Percentiles rank a stretch among this genome's conserved stretches.
phyloP scores from a whole-genome alignment of 2,113 vertebrate genomes.

The Melierax canorus region DNA sequence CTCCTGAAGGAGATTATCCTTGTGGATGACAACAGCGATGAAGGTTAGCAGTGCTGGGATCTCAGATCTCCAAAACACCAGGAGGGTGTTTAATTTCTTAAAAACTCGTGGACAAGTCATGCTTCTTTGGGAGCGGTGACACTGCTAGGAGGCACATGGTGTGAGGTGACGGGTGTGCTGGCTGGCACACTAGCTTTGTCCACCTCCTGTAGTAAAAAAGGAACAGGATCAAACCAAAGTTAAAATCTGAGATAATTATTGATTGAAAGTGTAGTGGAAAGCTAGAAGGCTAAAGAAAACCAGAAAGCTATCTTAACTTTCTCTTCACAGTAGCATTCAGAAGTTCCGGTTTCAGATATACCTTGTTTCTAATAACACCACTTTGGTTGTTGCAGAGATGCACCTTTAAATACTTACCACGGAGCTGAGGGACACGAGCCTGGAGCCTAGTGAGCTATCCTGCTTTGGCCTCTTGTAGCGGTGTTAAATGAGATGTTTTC shows the following conservation, averaged over 20 bases:
- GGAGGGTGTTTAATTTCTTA: not conserved
- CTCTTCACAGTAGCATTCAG: not conserved
- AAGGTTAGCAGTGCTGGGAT: slow-evolving; percentile 71
- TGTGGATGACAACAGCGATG: slow-evolving; percentile 96
- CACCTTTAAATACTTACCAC: fast-evolving
- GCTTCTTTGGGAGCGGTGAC: not conserved
- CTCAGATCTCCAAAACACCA: not conserved
- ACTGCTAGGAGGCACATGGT: fast-evolving
- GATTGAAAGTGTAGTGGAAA: not conserved
- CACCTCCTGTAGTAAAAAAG: not conserved
- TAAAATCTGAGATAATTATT: not conserved
- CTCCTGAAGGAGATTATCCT: slow-evolving; percentile 96
- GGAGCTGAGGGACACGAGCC: fast-evolving
- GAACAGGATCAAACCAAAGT: not conserved
- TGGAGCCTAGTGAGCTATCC: not conserved
- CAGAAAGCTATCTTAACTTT: not conserved
- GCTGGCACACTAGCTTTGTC: not conserved
- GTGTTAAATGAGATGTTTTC: not conserved
- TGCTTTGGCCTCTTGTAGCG: not conserved
- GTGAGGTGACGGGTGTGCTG: not conserved
- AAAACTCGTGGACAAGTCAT: fast-evolving
- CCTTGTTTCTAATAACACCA: not conserved
- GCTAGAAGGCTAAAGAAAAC: not conserved
- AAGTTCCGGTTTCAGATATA: not conserved
- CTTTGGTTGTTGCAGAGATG: not conserved